These are phyloP conservation scores for Typhlichthys subterraneus DNA, from an alignment of 2,797 vertebrate genomes.

Conservation along the genomic window DNA sequence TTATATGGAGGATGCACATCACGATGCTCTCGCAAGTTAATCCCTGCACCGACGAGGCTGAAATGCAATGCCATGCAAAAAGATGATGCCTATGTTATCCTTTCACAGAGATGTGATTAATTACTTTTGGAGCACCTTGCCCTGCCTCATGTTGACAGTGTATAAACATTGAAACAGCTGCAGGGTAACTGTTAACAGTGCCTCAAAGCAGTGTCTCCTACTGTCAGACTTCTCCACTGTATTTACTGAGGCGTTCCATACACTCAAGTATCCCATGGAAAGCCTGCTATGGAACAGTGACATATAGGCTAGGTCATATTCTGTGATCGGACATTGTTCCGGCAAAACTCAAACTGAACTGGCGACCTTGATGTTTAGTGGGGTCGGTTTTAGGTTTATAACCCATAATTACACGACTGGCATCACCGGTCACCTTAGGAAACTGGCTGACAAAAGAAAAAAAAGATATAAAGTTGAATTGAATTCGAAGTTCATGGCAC, in stretches of 20 bases:
- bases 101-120: neutral
- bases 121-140: neutral
- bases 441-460: constrained; percentile 41
- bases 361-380: too few relatives aligned
- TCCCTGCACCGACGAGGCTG: constrained; percentile 18
- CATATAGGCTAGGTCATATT: neutral
- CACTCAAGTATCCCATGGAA: neutral
- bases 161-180: neutral
- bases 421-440: constrained; percentile 21
- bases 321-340: neutral
- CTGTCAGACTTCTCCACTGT: neutral
- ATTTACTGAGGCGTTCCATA: neutral
- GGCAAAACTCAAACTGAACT: neutral
- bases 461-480: constrained; percentile 51
- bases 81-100: neutral
- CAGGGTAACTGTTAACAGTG: neutral
- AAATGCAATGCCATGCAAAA: too few relatives aligned
- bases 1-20: constrained; percentile 53
- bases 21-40: constrained; percentile 36
- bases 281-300: neutral
- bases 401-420: constrained; percentile 19
- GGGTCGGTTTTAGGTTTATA: constrained; percentile 1
- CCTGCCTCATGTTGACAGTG: neutral
- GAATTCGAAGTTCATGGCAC: constrained; percentile 54
- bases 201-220: neutral